phyloP scores from a whole-genome alignment of 2,113 vertebrate species.

The Lonchura striata region DNA sequence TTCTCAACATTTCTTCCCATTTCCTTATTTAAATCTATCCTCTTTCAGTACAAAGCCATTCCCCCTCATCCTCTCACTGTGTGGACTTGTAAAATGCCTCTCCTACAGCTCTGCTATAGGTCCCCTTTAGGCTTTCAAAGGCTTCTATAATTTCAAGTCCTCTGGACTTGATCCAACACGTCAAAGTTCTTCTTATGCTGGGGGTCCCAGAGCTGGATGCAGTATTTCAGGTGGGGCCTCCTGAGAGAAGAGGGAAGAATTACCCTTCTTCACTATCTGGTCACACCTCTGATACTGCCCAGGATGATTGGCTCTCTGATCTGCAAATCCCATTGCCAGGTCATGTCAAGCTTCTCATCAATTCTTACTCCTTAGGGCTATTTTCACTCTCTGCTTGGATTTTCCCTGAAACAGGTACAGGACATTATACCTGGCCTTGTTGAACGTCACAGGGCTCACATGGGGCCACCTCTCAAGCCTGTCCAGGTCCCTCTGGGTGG shows the following conservation, averaged over 20 bases:
- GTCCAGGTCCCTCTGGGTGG: too few species aligned
- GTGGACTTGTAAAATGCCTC: not conserved
- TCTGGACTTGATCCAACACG: not conserved
- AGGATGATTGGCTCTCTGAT: not conserved
- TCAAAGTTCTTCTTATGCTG: not conserved
- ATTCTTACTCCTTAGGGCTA: not conserved
- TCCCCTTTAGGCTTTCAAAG: not conserved
- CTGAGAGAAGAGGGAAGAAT: not conserved
- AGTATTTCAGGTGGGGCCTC: not conserved
- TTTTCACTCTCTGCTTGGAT: not conserved
- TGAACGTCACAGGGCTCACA: not conserved
- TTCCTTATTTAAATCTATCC: not conserved
- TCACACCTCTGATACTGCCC: not conserved
- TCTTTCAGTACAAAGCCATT: not conserved
- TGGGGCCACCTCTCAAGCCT: not conserved
- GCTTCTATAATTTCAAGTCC: not conserved
- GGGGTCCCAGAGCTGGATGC: not conserved
- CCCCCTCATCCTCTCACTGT: not conserved
- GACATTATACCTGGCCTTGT: not conserved
- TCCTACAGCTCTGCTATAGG: not conserved
- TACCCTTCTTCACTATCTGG: not conserved
- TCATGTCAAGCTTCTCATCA: not conserved
- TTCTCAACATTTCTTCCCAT: not conserved
- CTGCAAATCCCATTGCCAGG: not conserved
- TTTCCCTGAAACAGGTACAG: not conserved